Evolutionary conservation across 1,140 invertebrate genomes (phyloP).

Genomic region (Lepidurus arcticus): DNA sequence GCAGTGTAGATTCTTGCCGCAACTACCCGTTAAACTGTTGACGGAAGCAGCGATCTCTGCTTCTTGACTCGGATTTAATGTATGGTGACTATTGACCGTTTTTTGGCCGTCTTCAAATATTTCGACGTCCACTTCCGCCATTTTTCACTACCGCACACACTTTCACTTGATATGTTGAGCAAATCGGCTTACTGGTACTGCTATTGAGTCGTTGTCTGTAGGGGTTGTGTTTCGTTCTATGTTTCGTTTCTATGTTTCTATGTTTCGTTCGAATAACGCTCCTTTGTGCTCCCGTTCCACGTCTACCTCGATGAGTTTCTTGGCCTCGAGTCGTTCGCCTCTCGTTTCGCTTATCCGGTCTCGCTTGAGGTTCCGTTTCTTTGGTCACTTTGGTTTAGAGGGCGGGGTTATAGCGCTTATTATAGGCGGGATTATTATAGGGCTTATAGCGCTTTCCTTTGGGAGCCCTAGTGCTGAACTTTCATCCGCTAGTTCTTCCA

Average conservation of each 20-base stretch:
- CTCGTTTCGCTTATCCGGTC: background rate
- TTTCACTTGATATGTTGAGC: background rate
- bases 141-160: background rate
- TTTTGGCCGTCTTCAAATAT: background rate
- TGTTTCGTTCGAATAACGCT: background rate
- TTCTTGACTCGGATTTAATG: constrained; percentile 19
- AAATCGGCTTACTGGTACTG: background rate
- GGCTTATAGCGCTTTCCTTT: no score
- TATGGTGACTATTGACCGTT: constrained; percentile 13
- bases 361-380: background rate
- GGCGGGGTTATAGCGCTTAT: no score
- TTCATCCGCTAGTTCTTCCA: no score
- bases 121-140: background rate
- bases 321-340: background rate
- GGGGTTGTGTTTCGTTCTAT: background rate
- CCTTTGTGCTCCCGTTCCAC: background rate
- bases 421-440: no score
- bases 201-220: background rate
- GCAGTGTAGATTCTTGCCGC: constrained; percentile 33
- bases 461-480: no score
- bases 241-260: background rate
- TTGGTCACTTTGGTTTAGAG: background rate
- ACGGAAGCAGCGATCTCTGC: background rate
- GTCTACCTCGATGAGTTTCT: background rate
- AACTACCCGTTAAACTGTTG: constrained; percentile 9